Percentiles rank a stretch among this genome's conserved stretches.
phyloP scores from a whole-genome alignment of 2,113 vertebrate species.

The Strix uralensis region DNA sequence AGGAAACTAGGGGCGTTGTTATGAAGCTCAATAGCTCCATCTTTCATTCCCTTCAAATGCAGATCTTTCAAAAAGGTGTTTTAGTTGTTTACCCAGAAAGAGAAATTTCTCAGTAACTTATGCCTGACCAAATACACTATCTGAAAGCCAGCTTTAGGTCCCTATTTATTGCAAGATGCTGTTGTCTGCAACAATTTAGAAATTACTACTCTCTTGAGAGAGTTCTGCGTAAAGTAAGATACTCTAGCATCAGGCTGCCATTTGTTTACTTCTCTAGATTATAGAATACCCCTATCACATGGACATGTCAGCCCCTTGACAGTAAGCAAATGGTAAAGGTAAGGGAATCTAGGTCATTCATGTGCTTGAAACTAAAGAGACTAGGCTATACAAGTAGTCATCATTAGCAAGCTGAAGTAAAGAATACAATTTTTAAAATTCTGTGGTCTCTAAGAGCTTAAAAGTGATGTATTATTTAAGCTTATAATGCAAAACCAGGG shows the following conservation, averaged over 20 bases:
- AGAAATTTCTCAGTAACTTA: not conserved
- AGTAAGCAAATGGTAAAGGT: not conserved
- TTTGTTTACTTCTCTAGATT: not conserved
- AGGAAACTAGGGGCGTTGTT: not conserved
- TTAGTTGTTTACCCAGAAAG: not conserved
- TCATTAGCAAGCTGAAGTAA: not conserved
- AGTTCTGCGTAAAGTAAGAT: not conserved
- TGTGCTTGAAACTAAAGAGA: not conserved
- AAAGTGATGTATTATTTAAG: not conserved
- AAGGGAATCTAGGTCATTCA: not conserved
- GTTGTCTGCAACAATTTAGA: not conserved
- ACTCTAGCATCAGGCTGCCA: not conserved
- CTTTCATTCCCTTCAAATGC: not conserved
- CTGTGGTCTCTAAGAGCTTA: not conserved
- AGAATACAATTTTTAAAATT: not conserved
- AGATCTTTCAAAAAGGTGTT: not conserved
- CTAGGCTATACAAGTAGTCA: not conserved
- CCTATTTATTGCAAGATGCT: not conserved
- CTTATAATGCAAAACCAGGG: not conserved
- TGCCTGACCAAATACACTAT: not conserved
- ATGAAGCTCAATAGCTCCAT: not conserved
- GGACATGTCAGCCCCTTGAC: not conserved
- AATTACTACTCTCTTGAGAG: not conserved
- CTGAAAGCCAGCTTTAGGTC: not conserved
- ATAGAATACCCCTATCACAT: not conserved